Evolutionary conservation across 2,797 vertebrate species (phyloP), one percentile per base, ranked within the genome.

Genomic region (Ispidina picta): DNA sequence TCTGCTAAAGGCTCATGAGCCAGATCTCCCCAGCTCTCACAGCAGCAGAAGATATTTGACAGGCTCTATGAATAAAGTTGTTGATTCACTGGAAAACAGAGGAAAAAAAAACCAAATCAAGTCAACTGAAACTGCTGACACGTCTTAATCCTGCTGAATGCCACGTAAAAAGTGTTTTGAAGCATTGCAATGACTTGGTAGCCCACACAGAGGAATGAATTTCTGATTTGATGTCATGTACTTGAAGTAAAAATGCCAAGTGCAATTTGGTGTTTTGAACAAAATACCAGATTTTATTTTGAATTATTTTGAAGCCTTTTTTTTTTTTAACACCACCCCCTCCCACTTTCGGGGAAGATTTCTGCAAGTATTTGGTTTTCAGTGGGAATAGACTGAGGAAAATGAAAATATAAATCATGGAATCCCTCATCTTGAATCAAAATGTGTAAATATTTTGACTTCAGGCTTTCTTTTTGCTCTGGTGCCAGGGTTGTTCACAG

Each of bases 1-100:
- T 56, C 59, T 33, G 0, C 51, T 81, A 79, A 83, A 31, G 44
- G 43, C 35, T 39, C 21, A 31, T 0, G 43, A 86, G 77, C 31
- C 65, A 74, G 5, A 72, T 12, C 59, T 46, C 68, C 0, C 0
- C 3, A 0, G 6, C 39, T 55, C 25, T 14, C 71, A 31, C 69
- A 48, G 76, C 44, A 55, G 78, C 71, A 68, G 70, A 5, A 77
- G 29, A 8, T 29, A 37, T 12, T 39, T 70, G 88, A 80, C 56
- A 73, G 88, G 65, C 52, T 83, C 73, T 63, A 11, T 83, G 69
- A 77, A 94, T 63, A 63, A 77, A 70, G 65, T 3, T 73, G 84
- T 80, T 88, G 89, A 90, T 86, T 90, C 62, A 41, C 77, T 55
- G 81, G 77, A 73, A 92, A 83, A 80, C 2, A 33, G 20, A 33